Conservation (phyloP, 2,888 invertebrate genomes). For the Julus scanicus region DNA sequence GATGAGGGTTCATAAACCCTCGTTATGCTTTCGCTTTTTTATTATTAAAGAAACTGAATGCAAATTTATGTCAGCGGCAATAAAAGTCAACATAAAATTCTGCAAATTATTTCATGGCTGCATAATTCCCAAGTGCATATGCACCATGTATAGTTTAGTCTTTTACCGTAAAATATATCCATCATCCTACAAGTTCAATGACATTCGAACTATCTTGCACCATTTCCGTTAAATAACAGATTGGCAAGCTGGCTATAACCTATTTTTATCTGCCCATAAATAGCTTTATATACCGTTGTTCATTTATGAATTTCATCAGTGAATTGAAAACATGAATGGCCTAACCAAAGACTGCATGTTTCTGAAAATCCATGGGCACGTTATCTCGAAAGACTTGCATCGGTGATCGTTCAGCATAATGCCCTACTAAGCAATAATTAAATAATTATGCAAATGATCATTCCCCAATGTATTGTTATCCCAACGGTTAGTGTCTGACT, state of each 20-base stretch:
- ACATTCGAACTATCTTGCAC: not conserved
- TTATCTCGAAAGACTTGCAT: not conserved
- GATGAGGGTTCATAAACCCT: not conserved
- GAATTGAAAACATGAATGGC: too few relatives aligned
- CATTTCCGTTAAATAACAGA: not conserved
- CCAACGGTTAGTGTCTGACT: not conserved
- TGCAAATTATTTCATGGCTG: not conserved
- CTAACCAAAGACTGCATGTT: not conserved
- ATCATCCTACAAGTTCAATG: constrained; percentile 14
- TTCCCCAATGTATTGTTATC: not conserved
- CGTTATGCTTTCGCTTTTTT: not conserved
- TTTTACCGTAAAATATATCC: not conserved
- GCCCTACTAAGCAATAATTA: not conserved
- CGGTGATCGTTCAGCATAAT: too few relatives aligned
- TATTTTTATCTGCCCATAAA: not conserved
- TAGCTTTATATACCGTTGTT: too few relatives aligned
- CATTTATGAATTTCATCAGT: too few relatives aligned
- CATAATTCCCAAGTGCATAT: not conserved
- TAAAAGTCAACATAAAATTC: constrained; percentile 10
- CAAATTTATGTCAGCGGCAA: not conserved
- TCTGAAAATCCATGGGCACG: not conserved
- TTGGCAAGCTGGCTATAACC: not conserved
- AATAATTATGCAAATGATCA: not conserved
- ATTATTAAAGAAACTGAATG: not conserved
- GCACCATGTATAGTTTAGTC: not conserved